Conservation (phyloP, 2,797 vertebrate genomes). For the Channallabes apus region DNA sequence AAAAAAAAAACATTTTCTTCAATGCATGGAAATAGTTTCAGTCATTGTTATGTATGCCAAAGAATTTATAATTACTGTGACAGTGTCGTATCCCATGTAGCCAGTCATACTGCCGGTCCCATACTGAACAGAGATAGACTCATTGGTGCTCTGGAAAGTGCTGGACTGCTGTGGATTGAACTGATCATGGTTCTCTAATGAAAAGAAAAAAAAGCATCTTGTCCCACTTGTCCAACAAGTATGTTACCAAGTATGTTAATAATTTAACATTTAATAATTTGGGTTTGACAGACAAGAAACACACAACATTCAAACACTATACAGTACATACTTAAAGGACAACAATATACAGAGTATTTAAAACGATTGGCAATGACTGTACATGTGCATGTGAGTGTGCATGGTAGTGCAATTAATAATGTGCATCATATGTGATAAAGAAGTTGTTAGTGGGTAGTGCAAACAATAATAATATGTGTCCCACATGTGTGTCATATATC, state of each 20-base stretch:
- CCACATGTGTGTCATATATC: too few relatives aligned
- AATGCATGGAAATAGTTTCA: neutral
- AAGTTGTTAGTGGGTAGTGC: too few relatives aligned
- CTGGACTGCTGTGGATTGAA: slow-evolving; percentile 64
- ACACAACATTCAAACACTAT: too few relatives aligned
- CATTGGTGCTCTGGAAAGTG: slow-evolving; percentile 46
- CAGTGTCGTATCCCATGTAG: slow-evolving; percentile 61
- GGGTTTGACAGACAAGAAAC: too few relatives aligned
- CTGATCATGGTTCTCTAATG: slow-evolving; percentile 61
- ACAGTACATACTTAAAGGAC: too few relatives aligned
- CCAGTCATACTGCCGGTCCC: slow-evolving; percentile 73
- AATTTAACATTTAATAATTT: too few relatives aligned
- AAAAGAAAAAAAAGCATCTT: neutral
- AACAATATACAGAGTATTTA: too few relatives aligned
- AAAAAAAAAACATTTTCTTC: neutral
- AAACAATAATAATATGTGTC: too few relatives aligned
- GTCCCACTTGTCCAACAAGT: neutral
- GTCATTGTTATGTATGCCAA: neutral
- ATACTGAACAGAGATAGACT: slow-evolving; percentile 62
- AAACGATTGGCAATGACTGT: too few relatives aligned
- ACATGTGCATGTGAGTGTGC: too few relatives aligned
- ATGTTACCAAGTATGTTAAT: neutral
- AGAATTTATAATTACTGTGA: slow-evolving; percentile 55
- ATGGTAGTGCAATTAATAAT: too few relatives aligned
- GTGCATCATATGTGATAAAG: too few relatives aligned